These are phyloP conservation scores for Stichopus horrens DNA, from an alignment of 53 echinoderm and acorn worm genomes.

Conservation along the genomic window DNA sequence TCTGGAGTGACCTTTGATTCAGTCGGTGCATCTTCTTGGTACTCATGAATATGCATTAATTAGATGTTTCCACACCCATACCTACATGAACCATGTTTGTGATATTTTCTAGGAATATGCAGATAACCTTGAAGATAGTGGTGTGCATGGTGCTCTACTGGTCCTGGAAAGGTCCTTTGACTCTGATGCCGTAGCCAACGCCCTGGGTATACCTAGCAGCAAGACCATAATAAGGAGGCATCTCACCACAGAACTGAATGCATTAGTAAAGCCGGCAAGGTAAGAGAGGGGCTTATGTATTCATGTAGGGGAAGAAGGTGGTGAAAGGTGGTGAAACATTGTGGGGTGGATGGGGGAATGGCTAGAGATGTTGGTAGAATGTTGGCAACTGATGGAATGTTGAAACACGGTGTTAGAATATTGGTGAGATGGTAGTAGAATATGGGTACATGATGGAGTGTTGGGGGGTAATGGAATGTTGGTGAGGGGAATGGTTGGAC, in stretches of 20 bases:
- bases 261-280: constrained; percentile 87
- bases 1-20: not conserved
- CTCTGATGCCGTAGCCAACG: constrained; percentile 91
- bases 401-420: too few relatives aligned
- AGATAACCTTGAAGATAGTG: constrained; percentile 87
- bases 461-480: not conserved
- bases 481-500: not conserved
- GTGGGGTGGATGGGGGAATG: not conserved
- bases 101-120: constrained; percentile 78
- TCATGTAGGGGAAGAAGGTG: not conserved
- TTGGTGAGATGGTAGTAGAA: too few relatives aligned
- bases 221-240: constrained; percentile 93
- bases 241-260: constrained; percentile 87
- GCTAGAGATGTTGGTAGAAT: not conserved
- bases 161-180: constrained; percentile 94
- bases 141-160: constrained; percentile 93
- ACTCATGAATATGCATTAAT: not conserved
- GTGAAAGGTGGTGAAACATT: not conserved
- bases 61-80: not conserved
- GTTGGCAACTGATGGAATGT: not conserved
- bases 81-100: not conserved
- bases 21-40: not conserved
- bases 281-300: not conserved
- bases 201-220: constrained; percentile 88
- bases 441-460: too few relatives aligned